Evolutionary conservation across 2,888 invertebrate genomes (phyloP).

Genomic region (Neria commutata): DNA sequence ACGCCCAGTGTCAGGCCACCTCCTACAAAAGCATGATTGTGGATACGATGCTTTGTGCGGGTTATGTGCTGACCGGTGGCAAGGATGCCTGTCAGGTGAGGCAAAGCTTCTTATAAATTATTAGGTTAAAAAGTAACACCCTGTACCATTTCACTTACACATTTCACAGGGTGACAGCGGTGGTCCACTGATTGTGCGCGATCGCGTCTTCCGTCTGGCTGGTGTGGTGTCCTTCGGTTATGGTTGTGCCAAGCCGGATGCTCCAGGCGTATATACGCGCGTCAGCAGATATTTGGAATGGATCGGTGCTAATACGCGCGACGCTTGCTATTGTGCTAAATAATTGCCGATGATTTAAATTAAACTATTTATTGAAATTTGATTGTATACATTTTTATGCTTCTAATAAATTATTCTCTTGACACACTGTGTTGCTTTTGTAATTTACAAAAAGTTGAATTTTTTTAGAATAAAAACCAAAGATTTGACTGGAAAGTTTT

Average conservation of each 20-base stretch:
- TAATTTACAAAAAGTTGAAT: too few relatives aligned
- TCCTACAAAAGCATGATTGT: slow-evolving; percentile 53
- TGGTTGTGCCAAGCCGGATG: slow-evolving; percentile 55
- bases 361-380: too few relatives aligned
- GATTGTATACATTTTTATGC: too few relatives aligned
- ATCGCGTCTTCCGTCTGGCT: slow-evolving; percentile 49
- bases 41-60: slow-evolving; percentile 59
- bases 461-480: too few relatives aligned
- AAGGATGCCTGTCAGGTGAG: slow-evolving; percentile 60
- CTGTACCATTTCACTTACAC: neutral
- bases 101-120: too few relatives aligned
- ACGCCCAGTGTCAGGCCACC: slow-evolving; percentile 52
- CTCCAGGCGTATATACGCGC: slow-evolving; percentile 57
- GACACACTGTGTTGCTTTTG: too few relatives aligned
- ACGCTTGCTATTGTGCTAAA: slow-evolving; percentile 50
- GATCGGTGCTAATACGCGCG: slow-evolving; percentile 52
- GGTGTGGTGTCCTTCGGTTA: slow-evolving; percentile 58
- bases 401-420: too few relatives aligned
- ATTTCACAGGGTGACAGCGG: slow-evolving; percentile 58
- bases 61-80: slow-evolving; percentile 50
- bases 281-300: slow-evolving; percentile 54
- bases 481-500: too few relatives aligned
- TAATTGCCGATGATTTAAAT: too few relatives aligned
- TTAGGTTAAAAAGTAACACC: too few relatives aligned
- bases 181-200: slow-evolving; percentile 53